A percentile compares a stretch with the other conserved stretches of the same genome.
phyloP scores from a whole-genome alignment of 64 coral and sea anemone species.

The Stichodactyla helianthus region DNA sequence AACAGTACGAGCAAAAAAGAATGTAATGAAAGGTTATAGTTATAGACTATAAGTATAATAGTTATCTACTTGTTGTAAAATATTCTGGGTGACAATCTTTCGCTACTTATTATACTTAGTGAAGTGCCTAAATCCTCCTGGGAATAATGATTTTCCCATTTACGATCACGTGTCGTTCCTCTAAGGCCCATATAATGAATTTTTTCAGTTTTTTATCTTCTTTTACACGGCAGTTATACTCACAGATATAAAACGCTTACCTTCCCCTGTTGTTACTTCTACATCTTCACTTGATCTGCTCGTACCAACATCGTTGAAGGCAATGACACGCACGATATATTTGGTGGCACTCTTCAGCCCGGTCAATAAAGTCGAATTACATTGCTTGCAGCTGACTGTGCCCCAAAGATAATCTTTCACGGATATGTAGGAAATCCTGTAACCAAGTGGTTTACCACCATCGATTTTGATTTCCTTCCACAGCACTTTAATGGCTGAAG shows the following conservation, averaged over 20 bases:
- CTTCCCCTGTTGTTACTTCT: conserved; percentile 19
- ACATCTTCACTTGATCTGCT: not conserved
- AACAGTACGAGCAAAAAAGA: not conserved
- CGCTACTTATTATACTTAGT: no score
- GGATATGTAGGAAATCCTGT: not conserved
- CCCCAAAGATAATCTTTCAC: not conserved
- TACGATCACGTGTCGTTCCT: no score
- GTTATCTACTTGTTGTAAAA: no score
- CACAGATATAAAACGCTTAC: not conserved
- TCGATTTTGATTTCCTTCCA: not conserved
- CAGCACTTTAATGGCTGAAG: not conserved
- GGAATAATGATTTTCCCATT: no score
- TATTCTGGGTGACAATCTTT: no score
- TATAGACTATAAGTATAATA: not conserved
- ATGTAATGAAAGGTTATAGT: not conserved
- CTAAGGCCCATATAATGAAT: no score
- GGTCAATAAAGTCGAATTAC: not conserved
- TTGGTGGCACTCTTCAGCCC: not conserved
- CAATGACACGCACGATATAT: not conserved
- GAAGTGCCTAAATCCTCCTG: no score
- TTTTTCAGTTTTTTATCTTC: no score
- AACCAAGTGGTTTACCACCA: not conserved
- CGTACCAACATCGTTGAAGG: not conserved
- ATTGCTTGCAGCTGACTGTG: not conserved
- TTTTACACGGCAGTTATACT: no score